phyloP scores from a whole-genome alignment of 2,888 invertebrate genomes.

The Cephus rjabovi region DNA sequence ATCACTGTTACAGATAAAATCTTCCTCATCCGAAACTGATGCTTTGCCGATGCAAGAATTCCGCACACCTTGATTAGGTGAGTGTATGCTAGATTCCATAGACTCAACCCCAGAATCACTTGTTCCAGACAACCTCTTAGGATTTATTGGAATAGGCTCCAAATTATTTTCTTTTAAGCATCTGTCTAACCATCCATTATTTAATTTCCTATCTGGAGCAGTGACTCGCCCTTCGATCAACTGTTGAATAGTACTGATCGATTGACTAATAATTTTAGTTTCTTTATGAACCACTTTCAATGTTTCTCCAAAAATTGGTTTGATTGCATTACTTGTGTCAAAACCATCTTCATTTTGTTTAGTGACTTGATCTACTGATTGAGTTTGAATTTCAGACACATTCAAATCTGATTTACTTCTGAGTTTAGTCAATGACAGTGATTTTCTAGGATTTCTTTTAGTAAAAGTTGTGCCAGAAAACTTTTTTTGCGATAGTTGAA shows the following conservation, averaged over 20 bases:
- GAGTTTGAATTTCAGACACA: conserved; percentile 12
- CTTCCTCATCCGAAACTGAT: conserved; percentile 73
- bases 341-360: conserved; percentile 22
- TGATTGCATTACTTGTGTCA: conserved; percentile 22
- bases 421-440: conserved; percentile 63
- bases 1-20: conserved; percentile 77
- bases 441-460: conserved; percentile 83
- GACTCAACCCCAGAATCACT: conserved; percentile 61
- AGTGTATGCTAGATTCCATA: conserved; percentile 43
- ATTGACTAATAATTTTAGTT: conserved; percentile 35
- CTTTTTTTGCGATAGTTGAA: conserved; percentile 75
- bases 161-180: conserved; percentile 54
- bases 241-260: conserved; percentile 58
- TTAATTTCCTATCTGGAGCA: conserved; percentile 60
- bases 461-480: conserved; percentile 78
- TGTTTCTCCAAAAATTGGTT: conserved; percentile 39
- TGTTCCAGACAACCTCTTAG: conserved; percentile 39
- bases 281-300: conserved; percentile 47
- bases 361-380: conserved; percentile 11
- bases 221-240: conserved; percentile 43
- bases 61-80: conserved; percentile 23
- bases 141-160: conserved; percentile 24
- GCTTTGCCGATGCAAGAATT: conserved; percentile 3
- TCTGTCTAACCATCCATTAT: conserved; percentile 73
- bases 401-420: conserved; percentile 51